phyloP scores from a whole-genome alignment of 2,888 invertebrate species.

The Dorcus hopei region DNA sequence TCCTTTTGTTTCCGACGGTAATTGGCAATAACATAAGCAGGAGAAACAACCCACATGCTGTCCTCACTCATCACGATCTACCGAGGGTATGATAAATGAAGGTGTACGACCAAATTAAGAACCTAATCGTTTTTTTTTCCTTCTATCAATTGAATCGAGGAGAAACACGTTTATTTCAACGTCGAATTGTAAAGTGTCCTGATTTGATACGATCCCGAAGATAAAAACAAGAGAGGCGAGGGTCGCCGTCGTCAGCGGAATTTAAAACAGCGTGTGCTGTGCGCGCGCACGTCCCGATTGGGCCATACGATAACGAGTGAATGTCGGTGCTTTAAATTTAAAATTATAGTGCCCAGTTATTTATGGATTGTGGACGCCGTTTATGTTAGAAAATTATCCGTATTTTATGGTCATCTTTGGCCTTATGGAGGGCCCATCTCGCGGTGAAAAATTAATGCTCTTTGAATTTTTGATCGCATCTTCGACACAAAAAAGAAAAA shows the following conservation, averaged over 20 bases:
- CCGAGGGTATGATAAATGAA: not conserved
- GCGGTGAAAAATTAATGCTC: not conserved
- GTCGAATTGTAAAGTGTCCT: constrained; percentile 39
- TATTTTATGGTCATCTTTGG: not conserved
- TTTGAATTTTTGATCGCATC: not conserved
- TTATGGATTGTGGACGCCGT: constrained; percentile 37
- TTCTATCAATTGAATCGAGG: not conserved
- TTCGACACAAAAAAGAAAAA: too few species aligned
- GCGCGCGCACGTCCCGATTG: constrained; percentile 34
- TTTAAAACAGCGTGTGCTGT: constrained; percentile 31
- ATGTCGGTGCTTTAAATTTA: constrained; percentile 35
- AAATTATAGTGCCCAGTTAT: constrained; percentile 38
- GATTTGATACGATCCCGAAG: constrained; percentile 34
- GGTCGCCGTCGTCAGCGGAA: constrained; percentile 23
- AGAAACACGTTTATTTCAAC: not conserved
- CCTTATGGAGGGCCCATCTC: not conserved
- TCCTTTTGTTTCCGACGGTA: not conserved
- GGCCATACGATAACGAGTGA: constrained; percentile 31
- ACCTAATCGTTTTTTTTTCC: not conserved
- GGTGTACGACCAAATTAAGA: not conserved
- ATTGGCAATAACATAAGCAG: not conserved
- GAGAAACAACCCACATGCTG: not conserved
- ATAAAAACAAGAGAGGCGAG: constrained; percentile 7
- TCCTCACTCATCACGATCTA: not conserved
- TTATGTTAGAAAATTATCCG: constrained; percentile 37